phyloP scores from a whole-genome alignment of 2,797 vertebrate species.

The Schizopygopsis malacanthus region DNA sequence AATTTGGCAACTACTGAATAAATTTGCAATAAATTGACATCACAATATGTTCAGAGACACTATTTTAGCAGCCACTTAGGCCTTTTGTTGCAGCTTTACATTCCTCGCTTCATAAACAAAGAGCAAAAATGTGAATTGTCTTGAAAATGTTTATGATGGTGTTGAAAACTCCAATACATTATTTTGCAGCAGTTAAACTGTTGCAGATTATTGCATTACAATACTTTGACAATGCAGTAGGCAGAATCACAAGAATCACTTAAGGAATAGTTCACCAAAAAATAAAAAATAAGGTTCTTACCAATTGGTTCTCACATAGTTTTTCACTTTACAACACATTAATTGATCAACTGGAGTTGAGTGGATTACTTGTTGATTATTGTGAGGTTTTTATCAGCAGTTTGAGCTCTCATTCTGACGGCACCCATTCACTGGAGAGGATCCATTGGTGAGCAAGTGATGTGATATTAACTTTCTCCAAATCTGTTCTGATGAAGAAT shows the following conservation, averaged over 20 bases:
- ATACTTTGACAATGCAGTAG: conserved; percentile 2
- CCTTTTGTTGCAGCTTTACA: conserved; percentile 24
- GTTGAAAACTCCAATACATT: background rate
- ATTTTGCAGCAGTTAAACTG: background rate
- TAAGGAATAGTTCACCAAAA: background rate
- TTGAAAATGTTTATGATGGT: background rate
- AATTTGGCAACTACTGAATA: conserved; percentile 49
- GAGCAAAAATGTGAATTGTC: background rate
- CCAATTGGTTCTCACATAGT: background rate
- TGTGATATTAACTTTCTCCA: background rate
- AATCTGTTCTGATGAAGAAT: background rate
- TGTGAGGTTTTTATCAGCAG: background rate
- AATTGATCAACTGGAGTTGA: background rate
- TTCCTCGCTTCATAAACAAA: background rate
- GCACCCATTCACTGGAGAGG: background rate
- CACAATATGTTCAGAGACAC: conserved; percentile 34
- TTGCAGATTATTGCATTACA: background rate
- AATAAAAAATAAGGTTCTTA: background rate
- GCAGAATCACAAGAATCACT: background rate
- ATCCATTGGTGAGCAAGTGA: background rate
- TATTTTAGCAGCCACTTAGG: conserved; percentile 40
- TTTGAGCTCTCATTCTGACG: background rate
- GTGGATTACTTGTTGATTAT: background rate
- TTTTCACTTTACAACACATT: background rate
- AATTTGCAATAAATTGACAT: conserved; percentile 55